Base-by-base conservation (phyloP, 2,888 invertebrate genomes). In the Andrena minutula region DNA sequence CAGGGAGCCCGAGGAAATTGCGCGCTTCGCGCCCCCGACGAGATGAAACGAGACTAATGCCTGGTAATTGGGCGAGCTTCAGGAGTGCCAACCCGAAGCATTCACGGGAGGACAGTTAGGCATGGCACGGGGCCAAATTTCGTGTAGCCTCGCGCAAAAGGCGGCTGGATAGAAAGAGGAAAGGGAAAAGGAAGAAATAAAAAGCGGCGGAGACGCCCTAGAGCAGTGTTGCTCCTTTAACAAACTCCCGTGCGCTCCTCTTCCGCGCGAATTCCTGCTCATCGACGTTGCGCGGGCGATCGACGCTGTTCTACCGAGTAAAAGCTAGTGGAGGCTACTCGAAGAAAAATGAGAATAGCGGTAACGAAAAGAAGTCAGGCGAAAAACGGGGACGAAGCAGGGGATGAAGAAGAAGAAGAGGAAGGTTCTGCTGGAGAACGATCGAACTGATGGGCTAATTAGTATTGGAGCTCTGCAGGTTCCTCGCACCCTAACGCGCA, bases 391-490 rank as follows among this genome's bases (percentile, higher is more conserved):
- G 47, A 16, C 56, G 68, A 70, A 35, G 68, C 69, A 79, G 61
- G 68, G 58, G 61, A 32, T 60, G 79, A 35, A 16, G 41, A 41
- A 12, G 41, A 16, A 41, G 41, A 41, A 4, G 41, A 41, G 77
- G 71, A 78, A 75, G 61, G 61, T 30, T 35, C 28, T 32, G 61
- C 28, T 26, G 63, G 16, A 32, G 76, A 82, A 77, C 83, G 86
- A 86, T 86, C 85, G 86, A 75, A 83, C 79, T 78, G 78, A 83
- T 70, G 81, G 84, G 83, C 89, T 91, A 91, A 91, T 91, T 90
- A 90, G 90, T 89, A 92, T 90, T 86, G 90, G 89, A 86, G 81
- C 79, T 82, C 82, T 76, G 85, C 88, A 69, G 79, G 65, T 82
- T 72, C 65, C 65, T 75, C 74, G 71, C 81, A 69, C 75, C 68